phyloP scores from a whole-genome alignment of 2,113 vertebrate species.

The Stictonetta naevosa region DNA sequence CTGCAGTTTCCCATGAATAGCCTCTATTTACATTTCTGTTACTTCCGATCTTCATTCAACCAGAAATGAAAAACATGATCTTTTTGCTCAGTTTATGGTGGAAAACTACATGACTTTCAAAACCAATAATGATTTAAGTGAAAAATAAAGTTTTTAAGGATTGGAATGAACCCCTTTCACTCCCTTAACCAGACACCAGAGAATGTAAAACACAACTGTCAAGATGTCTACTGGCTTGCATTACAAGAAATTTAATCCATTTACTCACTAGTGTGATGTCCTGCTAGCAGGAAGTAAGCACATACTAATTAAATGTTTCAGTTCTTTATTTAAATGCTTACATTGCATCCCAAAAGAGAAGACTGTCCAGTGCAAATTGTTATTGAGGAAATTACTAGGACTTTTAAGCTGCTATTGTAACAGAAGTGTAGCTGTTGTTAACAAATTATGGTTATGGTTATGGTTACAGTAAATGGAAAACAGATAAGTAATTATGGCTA shows the following conservation, averaged over 20 bases:
- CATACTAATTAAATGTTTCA: slow-evolving; percentile 69
- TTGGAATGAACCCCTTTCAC: slow-evolving; percentile 48
- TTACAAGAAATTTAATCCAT: slow-evolving; percentile 68
- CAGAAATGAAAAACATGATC: slow-evolving; percentile 26
- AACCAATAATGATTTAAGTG: slow-evolving; percentile 58
- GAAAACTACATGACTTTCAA: slow-evolving; percentile 59
- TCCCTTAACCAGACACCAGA: slow-evolving; percentile 71
- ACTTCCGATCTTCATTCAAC: slow-evolving; percentile 40
- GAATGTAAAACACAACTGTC: slow-evolving; percentile 65
- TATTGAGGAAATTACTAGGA: slow-evolving; percentile 16
- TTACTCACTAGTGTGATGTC: slow-evolving; percentile 52
- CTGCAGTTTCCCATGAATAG: neutral
- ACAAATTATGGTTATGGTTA: slow-evolving; percentile 41
- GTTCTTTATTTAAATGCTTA: slow-evolving; percentile 64
- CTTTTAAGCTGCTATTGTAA: slow-evolving; percentile 29
- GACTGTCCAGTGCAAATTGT: neutral
- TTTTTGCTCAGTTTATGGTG: slow-evolving; percentile 39
- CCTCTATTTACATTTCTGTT: slow-evolving; percentile 37
- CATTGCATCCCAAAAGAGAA: neutral
- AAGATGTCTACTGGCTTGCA: slow-evolving; percentile 30
- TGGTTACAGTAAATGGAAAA: slow-evolving; percentile 26
- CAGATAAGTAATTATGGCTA: slow-evolving; percentile 27
- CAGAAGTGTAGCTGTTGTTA: neutral
- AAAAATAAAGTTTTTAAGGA: slow-evolving; percentile 69
- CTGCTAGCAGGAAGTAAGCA: slow-evolving; percentile 60